Evolutionary conservation across 2,888 invertebrate genomes (phyloP).

Genomic region (Teleiodes luculella): DNA sequence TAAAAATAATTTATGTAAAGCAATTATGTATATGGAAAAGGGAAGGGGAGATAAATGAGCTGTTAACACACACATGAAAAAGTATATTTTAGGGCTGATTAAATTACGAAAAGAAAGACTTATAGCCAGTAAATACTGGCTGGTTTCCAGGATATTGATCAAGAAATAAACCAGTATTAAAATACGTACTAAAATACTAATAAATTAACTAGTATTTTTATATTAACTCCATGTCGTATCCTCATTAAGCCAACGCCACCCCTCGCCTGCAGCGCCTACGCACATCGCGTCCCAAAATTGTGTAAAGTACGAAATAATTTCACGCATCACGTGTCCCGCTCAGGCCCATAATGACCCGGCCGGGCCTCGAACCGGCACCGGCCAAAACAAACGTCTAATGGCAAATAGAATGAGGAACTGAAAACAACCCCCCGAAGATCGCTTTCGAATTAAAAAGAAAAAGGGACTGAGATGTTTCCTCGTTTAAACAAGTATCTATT

Average conservation of each 20-base stretch:
- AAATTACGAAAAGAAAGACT: too few species aligned
- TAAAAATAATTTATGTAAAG: too few species aligned
- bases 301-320: constrained; percentile 79
- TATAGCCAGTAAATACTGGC: too few species aligned
- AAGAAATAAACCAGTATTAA: too few species aligned
- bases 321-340: constrained; percentile 74
- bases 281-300: constrained; percentile 59
- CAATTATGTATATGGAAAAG: too few species aligned
- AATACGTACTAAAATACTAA: too few species aligned
- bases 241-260: constrained; percentile 36
- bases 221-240: constrained; percentile 38
- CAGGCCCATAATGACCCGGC: constrained; percentile 56
- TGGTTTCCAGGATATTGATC: too few species aligned
- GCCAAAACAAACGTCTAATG: constrained; percentile 68
- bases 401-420: constrained; percentile 26
- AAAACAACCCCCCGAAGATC: constrained; percentile 39
- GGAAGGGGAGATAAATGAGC: too few species aligned
- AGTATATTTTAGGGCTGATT: too few species aligned
- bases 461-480: not conserved
- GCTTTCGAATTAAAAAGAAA: constrained; percentile 36
- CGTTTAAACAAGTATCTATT: constrained; percentile 1
- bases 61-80: too few species aligned
- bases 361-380: constrained; percentile 50
- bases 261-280: constrained; percentile 53
- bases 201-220: too few species aligned